These are phyloP conservation scores for Gephyroberyx darwinii DNA, from an alignment of 2,797 vertebrate species.

Conservation along the genomic window DNA sequence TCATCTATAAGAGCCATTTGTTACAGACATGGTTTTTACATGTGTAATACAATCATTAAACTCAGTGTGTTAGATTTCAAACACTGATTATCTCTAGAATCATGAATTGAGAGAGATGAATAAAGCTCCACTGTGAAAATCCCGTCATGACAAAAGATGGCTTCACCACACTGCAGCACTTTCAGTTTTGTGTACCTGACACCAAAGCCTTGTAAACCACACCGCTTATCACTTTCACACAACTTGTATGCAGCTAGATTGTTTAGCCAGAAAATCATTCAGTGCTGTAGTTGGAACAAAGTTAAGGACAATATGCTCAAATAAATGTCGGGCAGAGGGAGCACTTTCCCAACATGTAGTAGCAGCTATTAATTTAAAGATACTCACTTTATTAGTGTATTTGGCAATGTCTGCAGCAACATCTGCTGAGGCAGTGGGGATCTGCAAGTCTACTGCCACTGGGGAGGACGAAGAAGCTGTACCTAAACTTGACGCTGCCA, in stretches of 20 bases:
- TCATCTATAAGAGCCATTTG: background rate
- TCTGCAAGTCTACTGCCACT: constrained; percentile 87
- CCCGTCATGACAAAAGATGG: background rate
- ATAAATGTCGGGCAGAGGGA: background rate
- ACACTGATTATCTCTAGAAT: too few species aligned
- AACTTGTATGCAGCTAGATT: background rate
- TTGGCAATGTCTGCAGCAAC: constrained; percentile 97
- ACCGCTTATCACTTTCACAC: too few species aligned
- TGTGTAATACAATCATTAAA: background rate
- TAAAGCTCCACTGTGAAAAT: background rate
- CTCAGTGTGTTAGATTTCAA: background rate
- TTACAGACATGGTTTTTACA: background rate
- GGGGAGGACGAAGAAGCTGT: constrained; percentile 78
- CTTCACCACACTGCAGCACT: background rate
- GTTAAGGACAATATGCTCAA: background rate
- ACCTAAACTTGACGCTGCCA: constrained; percentile 81
- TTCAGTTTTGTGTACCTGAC: background rate
- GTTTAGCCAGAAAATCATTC: background rate
- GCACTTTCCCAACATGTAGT: background rate
- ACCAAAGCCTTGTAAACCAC: background rate
- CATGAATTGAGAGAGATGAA: background rate
- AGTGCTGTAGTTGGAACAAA: background rate
- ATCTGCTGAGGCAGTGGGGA: constrained; percentile 94
- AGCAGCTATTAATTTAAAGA: background rate
- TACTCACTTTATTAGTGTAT: constrained; percentile 97